Evolutionary conservation across 30 jellyfish, hydroid and myxozoan species (phyloP), one percentile per base, ranked within the genome.

Genomic region (Hydractinia echinata): DNA sequence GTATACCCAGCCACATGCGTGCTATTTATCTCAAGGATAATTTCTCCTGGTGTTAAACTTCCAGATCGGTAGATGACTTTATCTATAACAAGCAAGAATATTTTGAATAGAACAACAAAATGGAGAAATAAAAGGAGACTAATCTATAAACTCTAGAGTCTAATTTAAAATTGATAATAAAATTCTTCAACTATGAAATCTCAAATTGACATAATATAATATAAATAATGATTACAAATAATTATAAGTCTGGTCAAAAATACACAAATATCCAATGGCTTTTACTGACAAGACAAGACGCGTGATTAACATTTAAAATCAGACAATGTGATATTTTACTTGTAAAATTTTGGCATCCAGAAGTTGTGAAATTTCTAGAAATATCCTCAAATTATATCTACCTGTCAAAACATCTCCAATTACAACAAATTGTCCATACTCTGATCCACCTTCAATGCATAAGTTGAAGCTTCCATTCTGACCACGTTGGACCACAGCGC

Each of bases 361-460:
- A 13, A 64, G 74, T 7, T 7, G 62, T 50, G 0, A 50, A 7
- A 7, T 4, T 72, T 7, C 72, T 15, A 16, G 20, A 14, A 72
- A 64, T 64, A 64, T 13, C 4, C 74, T 64, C 44, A 14, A 14
- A 16, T n/a, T 3, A 54, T 19, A 77, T 61, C 11, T 14, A 77
- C 85, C 85, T 8, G 89, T 89, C 7, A 94, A 79, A 4, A 94
- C 94, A 73, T 89, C 97, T 54, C 99, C 99, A 73, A 94, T 85
- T 21, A 94, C 99, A 68, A 94, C 95, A 88, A 94, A 89, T 48
- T 94, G 99, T 4, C 99, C 99, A 81, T 94, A 88, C 72, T 94
- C 99, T 51, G 99, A 94, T 7, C 99, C 99, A 11, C 99, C 99
- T 83, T 94, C 99, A 81, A 94, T 94, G 87, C 99, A 94, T 60